Conservation (phyloP, 2,797 vertebrate species). For the Cebuella pygmaea region DNA sequence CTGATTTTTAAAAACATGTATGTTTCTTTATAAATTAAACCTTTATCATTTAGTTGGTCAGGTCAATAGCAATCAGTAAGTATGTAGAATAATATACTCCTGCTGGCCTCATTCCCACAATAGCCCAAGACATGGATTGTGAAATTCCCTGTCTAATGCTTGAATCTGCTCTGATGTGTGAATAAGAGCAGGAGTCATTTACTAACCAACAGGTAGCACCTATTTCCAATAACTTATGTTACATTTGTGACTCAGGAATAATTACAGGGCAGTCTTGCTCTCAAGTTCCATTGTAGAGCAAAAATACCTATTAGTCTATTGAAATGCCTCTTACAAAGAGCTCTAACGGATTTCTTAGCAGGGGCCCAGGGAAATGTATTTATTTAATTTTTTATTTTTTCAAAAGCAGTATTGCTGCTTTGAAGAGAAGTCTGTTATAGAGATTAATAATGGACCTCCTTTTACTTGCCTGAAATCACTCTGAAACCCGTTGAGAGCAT, state of each 20-base stretch:
- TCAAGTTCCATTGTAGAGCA: neutral
- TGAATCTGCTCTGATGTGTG: neutral
- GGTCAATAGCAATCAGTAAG: neutral
- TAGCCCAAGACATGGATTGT: neutral
- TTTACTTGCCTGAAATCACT: neutral
- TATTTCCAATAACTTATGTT: neutral
- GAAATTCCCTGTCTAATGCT: neutral
- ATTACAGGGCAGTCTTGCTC: neutral
- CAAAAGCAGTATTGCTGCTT: neutral
- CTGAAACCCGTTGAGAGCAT: neutral
- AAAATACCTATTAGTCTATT: neutral
- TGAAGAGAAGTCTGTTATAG: constrained; percentile 1
- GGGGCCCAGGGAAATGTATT: neutral
- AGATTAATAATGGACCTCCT: neutral
- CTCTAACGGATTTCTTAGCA: constrained; percentile 16
- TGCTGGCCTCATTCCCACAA: neutral
- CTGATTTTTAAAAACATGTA: neutral
- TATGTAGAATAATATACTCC: neutral
- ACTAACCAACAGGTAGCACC: neutral
- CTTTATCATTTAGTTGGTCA: neutral
- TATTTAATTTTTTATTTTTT: neutral
- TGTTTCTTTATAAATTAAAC: neutral
- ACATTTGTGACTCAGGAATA: neutral
- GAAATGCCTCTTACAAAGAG: constrained; percentile 10
- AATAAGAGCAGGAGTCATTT: neutral